Conservation (phyloP, 1,140 invertebrate genomes). For the Orius laevigatus region DNA sequence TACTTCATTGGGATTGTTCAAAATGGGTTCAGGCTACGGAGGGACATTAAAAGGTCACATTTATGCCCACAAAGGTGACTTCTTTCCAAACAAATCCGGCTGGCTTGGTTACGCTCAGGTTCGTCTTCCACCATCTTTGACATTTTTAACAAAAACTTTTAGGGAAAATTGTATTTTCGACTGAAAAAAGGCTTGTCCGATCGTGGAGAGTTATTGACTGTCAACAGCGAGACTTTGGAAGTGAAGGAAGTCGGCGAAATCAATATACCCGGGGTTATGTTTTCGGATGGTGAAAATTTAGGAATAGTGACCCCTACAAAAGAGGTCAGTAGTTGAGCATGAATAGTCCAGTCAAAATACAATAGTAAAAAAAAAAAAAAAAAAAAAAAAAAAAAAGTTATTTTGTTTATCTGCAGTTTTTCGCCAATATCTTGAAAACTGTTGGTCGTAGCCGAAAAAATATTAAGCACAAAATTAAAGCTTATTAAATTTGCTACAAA, state of each 20-base stretch:
- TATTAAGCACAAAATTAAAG: no score
- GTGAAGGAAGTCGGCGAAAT: conserved; percentile 17
- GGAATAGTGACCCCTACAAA: conserved; percentile 62
- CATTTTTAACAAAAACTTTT: conserved; percentile 37
- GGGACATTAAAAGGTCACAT: conserved; percentile 76
- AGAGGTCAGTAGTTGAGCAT: conserved; percentile 65
- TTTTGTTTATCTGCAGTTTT: no score
- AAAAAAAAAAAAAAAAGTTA: no score
- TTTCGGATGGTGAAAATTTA: conserved; percentile 69
- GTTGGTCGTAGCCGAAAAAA: no score
- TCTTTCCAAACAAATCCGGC: conserved; percentile 54
- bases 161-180: conserved; percentile 14
- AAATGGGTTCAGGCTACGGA: conserved; percentile 84
- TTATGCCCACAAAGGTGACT: conserved; percentile 62
- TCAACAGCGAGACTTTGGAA: conserved; percentile 17
- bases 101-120: conserved; percentile 77
- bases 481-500: no score
- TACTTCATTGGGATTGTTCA: conserved; percentile 59
- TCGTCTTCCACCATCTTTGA: conserved; percentile 40
- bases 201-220: conserved; percentile 15
- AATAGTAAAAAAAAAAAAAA: no score
- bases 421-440: no score
- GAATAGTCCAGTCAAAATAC: no score
- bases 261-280: conserved; percentile 48
- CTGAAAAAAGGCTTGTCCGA: conserved; percentile 6